Conservation (phyloP, 2,888 invertebrate species). For the Tolmerus cingulatus region DNA sequence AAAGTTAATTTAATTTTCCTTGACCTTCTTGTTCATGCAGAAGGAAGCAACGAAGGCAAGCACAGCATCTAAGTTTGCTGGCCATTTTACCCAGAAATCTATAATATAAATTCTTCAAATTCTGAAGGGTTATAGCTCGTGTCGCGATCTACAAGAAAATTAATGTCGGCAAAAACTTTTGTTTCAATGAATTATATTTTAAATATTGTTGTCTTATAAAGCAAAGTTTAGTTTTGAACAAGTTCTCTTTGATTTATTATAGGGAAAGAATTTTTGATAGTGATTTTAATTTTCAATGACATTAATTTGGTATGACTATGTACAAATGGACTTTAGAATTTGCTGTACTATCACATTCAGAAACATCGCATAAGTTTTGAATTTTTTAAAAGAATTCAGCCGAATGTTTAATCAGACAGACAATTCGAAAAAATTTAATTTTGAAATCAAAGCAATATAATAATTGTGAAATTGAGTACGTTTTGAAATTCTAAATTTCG, state of each 20-base stretch:
- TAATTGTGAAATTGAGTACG: too few species aligned
- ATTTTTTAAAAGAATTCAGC: too few species aligned
- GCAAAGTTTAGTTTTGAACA: not conserved
- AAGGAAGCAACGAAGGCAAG: not conserved
- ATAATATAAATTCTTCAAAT: not conserved
- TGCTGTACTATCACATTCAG: too few species aligned
- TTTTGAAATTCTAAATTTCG: too few species aligned
- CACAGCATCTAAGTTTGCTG: not conserved
- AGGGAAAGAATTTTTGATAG: not conserved
- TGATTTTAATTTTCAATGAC: not conserved
- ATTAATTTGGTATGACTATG: not conserved
- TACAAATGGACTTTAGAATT: too few species aligned
- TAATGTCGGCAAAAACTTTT: not conserved
- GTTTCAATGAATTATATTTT: not conserved
- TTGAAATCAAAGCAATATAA: too few species aligned
- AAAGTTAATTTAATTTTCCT: slow-evolving; percentile 37
- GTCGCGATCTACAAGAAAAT: not conserved
- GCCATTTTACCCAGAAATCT: not conserved
- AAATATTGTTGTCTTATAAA: not conserved
- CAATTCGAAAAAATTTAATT: too few species aligned
- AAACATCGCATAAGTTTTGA: too few species aligned
- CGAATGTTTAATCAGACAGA: too few species aligned
- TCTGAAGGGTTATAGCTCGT: not conserved
- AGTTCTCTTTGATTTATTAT: not conserved
- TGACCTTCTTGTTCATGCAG: not conserved